Percentiles rank a stretch among this genome's conserved stretches.
Conservation (phyloP, 2,888 invertebrate species). For the Arge pagana region DNA sequence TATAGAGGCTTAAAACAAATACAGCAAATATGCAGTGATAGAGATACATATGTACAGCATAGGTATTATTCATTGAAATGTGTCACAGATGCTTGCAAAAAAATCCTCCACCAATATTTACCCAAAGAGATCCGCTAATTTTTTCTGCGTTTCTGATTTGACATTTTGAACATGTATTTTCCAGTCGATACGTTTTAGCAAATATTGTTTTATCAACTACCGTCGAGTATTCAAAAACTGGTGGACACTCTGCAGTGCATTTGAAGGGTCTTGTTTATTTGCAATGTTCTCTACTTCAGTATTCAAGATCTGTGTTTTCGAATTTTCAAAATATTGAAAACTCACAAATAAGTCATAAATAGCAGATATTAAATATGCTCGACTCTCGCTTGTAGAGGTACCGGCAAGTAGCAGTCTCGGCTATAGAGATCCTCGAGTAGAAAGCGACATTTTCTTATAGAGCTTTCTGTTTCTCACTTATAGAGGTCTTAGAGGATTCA, state of each 20-base stretch:
- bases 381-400: no score
- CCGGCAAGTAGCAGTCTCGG: no score
- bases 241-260: constrained; percentile 28
- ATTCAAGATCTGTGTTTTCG: constrained; percentile 17
- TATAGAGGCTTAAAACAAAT: constrained; percentile 22
- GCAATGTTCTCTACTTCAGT: constrained; percentile 26
- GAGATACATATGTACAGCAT: neutral
- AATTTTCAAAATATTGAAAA: no score
- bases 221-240: constrained; percentile 27
- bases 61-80: neutral
- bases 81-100: no score
- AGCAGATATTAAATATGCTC: no score
- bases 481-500: no score
- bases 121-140: neutral
- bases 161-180: constrained; percentile 22
- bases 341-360: no score
- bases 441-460: no score
- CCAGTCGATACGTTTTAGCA: constrained; percentile 29
- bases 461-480: no score
- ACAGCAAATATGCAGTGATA: constrained; percentile 13
- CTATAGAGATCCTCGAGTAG: no score
- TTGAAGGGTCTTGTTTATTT: constrained; percentile 26
- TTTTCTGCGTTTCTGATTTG: constrained; percentile 11
- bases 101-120: no score
- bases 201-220: constrained; percentile 28